A percentile compares a stretch with the other conserved stretches of the same genome.
phyloP scores from a whole-genome alignment of 2,113 vertebrate species.

The cattle (Bos taurus) region ARS-UCD2.0 NC_037340.1:57082501-57083000 shows the following conservation, averaged over 20 bases:
- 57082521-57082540: neutral
- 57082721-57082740: fast-evolving
- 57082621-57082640: fast-evolving
- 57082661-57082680: fast-evolving
- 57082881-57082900: too few relatives aligned
- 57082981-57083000: neutral
- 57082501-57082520: neutral
- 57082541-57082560: neutral
- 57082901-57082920: neutral
- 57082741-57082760: fast-evolving
- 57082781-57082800: neutral
- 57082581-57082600: neutral
- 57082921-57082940: neutral
- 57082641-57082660: neutral
- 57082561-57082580: fast-evolving
- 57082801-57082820: neutral
- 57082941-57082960: neutral
- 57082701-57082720: fast-evolving
- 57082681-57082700: fast-evolving
- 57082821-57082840: neutral
- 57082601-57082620: neutral
- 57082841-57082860: neutral
- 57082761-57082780: fast-evolving
- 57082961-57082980: neutral
- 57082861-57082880: neutral